Evolutionary conservation across 2,113 vertebrate genomes (phyloP).

Genomic region (Lophotis ruficrista): DNA sequence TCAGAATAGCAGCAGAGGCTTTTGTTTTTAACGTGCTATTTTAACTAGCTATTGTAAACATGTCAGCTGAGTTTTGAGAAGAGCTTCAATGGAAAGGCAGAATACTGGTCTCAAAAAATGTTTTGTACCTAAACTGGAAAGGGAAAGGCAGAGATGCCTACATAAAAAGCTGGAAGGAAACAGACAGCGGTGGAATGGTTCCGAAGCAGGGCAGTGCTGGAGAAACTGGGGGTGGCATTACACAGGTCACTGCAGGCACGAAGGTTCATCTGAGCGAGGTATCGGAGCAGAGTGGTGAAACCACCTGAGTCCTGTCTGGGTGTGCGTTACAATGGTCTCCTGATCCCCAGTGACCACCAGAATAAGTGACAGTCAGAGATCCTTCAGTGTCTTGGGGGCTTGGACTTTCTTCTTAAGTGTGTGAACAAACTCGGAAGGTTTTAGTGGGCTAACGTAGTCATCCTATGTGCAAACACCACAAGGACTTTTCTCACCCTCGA

Average conservation of each 20-base stretch:
- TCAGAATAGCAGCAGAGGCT: not conserved
- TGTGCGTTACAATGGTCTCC: not conserved
- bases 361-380: not conserved
- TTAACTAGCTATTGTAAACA: not conserved
- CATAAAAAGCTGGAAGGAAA: not conserved
- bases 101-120: not conserved
- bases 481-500: not conserved
- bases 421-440: not conserved
- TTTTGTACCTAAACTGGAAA: not conserved
- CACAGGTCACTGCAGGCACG: not conserved
- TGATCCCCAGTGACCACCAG: not conserved
- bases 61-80: not conserved
- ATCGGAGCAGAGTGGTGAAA: not conserved
- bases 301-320: not conserved
- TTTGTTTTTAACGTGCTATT: not conserved
- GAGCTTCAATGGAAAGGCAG: not conserved
- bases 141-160: not conserved
- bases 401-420: not conserved
- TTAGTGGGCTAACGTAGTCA: not conserved
- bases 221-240: not conserved
- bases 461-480: not conserved
- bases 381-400: fast-evolving
- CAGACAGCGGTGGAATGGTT: not conserved
- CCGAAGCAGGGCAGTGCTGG: not conserved
- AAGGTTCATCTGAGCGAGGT: not conserved